Conservation (phyloP, 2,888 invertebrate species). For the Apocheima hispidaria region DNA sequence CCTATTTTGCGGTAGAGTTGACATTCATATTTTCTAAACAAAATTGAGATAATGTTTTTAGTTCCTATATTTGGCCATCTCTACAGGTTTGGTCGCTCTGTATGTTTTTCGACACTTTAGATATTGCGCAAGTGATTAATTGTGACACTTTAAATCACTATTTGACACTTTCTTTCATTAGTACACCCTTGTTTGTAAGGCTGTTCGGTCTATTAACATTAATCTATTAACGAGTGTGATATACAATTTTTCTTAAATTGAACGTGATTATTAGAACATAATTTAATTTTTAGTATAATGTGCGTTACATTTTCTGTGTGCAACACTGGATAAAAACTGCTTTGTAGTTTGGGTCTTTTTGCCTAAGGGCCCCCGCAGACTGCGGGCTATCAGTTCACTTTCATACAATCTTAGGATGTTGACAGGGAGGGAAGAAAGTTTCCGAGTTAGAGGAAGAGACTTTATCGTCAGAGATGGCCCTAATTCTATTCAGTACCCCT, state of each 20-base stretch:
- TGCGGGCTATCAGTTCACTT: no score
- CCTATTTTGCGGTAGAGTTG: no score
- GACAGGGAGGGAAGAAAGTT: background rate
- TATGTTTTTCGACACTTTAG: background rate
- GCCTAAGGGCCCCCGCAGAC: no score
- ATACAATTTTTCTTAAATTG: background rate
- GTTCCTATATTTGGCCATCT: background rate
- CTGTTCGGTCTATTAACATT: background rate
- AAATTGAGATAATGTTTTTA: background rate
- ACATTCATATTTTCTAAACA: background rate
- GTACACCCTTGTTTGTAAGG: constrained; percentile 5
- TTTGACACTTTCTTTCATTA: constrained; percentile 49
- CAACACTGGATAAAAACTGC: background rate
- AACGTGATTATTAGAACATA: no score
- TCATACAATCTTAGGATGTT: background rate
- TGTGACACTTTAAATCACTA: constrained; percentile 28
- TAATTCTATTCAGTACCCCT: background rate
- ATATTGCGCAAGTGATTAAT: background rate
- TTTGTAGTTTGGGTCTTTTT: background rate
- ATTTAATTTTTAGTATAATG: background rate
- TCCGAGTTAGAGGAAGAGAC: background rate
- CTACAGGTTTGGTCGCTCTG: background rate
- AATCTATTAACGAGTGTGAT: background rate
- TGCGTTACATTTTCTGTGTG: background rate
- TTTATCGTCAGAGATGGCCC: background rate